Evolutionary conservation across 2,888 invertebrate genomes (phyloP), one percentile per base, ranked within the genome.

Genomic region (Autographa gamma): DNA sequence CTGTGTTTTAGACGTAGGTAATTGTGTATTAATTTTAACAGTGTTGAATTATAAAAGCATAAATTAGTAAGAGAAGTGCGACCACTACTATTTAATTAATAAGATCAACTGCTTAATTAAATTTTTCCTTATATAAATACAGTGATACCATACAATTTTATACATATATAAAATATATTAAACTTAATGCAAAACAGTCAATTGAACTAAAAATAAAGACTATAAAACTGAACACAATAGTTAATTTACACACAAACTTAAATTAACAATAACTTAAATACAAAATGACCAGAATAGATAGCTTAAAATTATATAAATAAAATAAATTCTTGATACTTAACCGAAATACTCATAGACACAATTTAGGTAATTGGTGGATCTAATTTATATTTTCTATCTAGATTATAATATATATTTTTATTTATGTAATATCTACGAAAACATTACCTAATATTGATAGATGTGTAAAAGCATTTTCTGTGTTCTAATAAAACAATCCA

Each of bases 271-370:
- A 60, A 66, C 69, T 66, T 63, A 69, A 69, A 60, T 65, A 67
- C 65, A 64, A 59, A 67, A 80, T 83, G 79, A 85, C 83, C 85
- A 85, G 86, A 85, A 83, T 72, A 83, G 80, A 85, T 73, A 79
- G 74, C 79, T 73, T 81, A 71, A 61, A 65, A 68, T 34, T 16
- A 60, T 38, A 52, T 19, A 32, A 14, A 60, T 31, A 58, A 65
- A 19, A 34, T 43, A 63, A 69, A 56, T 25, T 25, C 11, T 11
- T 56, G 9, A 11, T 56, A 56, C 11, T 25, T 56, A 56, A 19
- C 54, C 54, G 25, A 56, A 56, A 25, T 25, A 56, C n/a, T n/a
- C 48, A 48, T 16, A 48, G n/a, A 8, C 5, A 38, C 3, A 16
- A 48, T 48, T 48, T 48, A n/a, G 16, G 5, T 48, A 48, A 48